Conservation (phyloP, 2,797 vertebrate species). For the Ispidina picta region DNA sequence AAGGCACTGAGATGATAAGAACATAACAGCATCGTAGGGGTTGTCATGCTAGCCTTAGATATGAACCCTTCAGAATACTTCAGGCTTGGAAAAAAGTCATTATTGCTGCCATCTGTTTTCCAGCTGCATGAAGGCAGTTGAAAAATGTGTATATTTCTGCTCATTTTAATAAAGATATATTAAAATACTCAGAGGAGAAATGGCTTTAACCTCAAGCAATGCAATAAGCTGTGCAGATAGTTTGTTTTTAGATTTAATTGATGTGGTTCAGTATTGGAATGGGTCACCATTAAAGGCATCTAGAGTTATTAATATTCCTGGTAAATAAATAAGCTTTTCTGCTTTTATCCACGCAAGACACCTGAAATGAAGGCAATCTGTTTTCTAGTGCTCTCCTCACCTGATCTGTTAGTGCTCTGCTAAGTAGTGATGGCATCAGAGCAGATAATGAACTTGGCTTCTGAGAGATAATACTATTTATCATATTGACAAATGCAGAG, state of each 20-base stretch:
- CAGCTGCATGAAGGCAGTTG: slow-evolving; percentile 31
- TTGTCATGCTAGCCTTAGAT: not conserved
- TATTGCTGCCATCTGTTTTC: not conserved
- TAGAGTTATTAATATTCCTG: slow-evolving; percentile 55
- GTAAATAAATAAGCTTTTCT: slow-evolving; percentile 32
- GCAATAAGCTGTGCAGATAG: not conserved
- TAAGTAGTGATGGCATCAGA: slow-evolving; percentile 8
- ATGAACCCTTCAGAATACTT: not conserved
- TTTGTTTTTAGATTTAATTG: not conserved
- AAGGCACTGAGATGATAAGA: not conserved
- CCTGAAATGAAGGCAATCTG: not conserved
- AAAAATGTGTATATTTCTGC: not conserved
- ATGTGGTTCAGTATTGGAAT: not conserved
- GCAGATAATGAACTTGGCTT: slow-evolving; percentile 23
- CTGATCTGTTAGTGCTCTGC: slow-evolving; percentile 31
- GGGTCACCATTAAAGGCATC: slow-evolving; percentile 13
- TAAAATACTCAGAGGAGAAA: not conserved
- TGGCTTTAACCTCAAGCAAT: not conserved
- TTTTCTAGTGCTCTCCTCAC: slow-evolving; percentile 10
- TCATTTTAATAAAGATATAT: slow-evolving; percentile 22
- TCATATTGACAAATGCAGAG: slow-evolving; percentile 15
- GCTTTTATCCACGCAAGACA: not conserved
- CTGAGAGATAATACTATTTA: not conserved
- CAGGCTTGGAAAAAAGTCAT: not conserved
- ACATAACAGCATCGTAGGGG: not conserved